Base-by-base conservation (phyloP, 2,797 vertebrate genomes). In the Eupleurogrammus muticus region DNA sequence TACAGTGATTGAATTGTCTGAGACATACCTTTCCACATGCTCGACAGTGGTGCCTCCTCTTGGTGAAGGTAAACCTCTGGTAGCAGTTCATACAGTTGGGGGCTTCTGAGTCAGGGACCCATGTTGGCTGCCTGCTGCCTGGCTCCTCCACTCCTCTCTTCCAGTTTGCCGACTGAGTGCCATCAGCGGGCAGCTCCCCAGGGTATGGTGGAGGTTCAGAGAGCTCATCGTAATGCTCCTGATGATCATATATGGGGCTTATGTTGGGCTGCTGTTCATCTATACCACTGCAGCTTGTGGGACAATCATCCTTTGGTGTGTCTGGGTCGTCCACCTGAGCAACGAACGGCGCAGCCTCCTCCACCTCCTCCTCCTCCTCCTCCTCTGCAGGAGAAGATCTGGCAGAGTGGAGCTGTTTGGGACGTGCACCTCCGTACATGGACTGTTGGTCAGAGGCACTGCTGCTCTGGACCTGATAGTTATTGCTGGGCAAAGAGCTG, bases 101-200 rank as follows among this genome's bases (percentile, higher is more conserved):
- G 66, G 98, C 98, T 81, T 98, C 96, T 3, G 96, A 94, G 79
- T 99, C 98, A 0, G 97, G 97, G 49, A 99, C 93, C 98, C 98
- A 99, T 0, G 93, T 66, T 0, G 98, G 98, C 63, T 98, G 97
- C 58, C 92, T 95, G 81, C 88, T 87, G 0, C 96, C 95, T 52
- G 95, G 83, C 70, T 91, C 73, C 48, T 90, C 67, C 6, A 5
- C 86, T 23, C 88, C 93, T 51, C 60, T 84, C 70, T 56, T 80
- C 74, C 82, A 88, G 60, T 75, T 78, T 9, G 54, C 57, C 20
- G 80, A 12, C 68, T n/a, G 40, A 6, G 85, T 63, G 2, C 67
- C 78, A 0, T 90, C 81, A 4, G 66, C 6, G 19, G 80, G 8
- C 0, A 73, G 68, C 74, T 93, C 92, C 19, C 89, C 93, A 0